Evolutionary conservation across 1,140 invertebrate species (phyloP).

Genomic region (Colletes gigas): DNA sequence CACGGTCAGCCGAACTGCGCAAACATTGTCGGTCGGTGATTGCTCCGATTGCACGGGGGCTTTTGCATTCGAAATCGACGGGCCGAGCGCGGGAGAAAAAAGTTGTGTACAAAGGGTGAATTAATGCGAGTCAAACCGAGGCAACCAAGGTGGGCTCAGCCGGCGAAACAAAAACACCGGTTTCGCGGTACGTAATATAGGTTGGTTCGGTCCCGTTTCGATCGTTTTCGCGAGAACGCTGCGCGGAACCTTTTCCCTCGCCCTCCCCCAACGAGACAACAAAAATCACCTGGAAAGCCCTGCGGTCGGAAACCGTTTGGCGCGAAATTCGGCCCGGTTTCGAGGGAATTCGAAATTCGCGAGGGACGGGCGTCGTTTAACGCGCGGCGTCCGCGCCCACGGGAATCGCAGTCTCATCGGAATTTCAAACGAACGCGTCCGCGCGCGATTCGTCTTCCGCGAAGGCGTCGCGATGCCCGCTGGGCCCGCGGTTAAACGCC

Average conservation of each 20-base stretch:
- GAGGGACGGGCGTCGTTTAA: neutral
- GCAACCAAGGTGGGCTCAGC: constrained; percentile 4
- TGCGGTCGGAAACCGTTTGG: too few relatives aligned
- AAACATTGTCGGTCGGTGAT: constrained; percentile 71
- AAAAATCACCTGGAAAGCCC: too few relatives aligned
- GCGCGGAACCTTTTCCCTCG: too few relatives aligned
- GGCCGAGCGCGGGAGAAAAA: constrained; percentile 44
- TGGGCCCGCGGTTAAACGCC: neutral
- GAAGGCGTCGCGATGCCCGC: neutral
- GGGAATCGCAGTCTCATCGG: neutral
- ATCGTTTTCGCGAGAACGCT: too few relatives aligned
- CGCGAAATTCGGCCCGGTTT: too few relatives aligned
- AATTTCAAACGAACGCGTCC: constrained; percentile 8
- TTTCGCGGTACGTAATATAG: constrained; percentile 26
- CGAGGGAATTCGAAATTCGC: neutral
- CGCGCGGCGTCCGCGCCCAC: neutral
- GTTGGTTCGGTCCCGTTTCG: too few relatives aligned
- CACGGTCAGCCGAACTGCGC: constrained; percentile 63
- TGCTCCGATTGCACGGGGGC: constrained; percentile 65
- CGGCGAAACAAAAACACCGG: constrained; percentile 50
- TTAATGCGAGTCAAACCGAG: constrained; percentile 57
- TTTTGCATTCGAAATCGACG: constrained; percentile 64
- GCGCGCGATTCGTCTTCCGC: neutral
- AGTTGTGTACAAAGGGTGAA: constrained; percentile 61
- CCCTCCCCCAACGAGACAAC: too few relatives aligned